Conservation (phyloP, 2,888 invertebrate species). For the Calameuta pallipes region DNA sequence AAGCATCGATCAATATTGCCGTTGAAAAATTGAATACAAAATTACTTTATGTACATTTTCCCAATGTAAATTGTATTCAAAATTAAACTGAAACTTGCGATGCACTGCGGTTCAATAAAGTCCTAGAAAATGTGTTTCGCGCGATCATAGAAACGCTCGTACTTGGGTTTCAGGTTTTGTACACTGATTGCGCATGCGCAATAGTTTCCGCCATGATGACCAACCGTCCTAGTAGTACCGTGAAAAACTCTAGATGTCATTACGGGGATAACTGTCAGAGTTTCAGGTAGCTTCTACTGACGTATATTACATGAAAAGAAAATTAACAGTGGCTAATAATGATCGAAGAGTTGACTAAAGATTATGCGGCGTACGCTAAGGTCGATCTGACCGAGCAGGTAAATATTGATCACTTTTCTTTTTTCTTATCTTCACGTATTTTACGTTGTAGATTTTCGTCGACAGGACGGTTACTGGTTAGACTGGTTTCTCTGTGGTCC, state of each 20-base stretch:
- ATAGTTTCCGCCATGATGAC: not conserved
- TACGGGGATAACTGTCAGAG: not conserved
- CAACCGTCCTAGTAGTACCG: not conserved
- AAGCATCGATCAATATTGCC: not conserved
- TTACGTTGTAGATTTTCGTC: not conserved
- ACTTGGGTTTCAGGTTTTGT: not conserved
- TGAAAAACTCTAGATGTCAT: not conserved
- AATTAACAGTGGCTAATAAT: conserved; percentile 19
- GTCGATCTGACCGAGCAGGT: conserved; percentile 55
- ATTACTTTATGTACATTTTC: not conserved
- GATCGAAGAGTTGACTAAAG: conserved; percentile 56
- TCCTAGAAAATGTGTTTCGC: not conserved
- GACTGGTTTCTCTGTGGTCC: not conserved
- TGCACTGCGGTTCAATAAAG: not conserved
- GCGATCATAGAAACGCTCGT: not conserved
- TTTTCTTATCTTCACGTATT: not conserved
- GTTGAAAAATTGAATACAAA: not conserved
- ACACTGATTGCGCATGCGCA: not conserved
- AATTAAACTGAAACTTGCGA: no score
- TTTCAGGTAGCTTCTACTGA: not conserved
- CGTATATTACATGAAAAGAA: not conserved
- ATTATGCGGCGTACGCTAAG: conserved; percentile 56
- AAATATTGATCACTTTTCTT: conserved; percentile 22
- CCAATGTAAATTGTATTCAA: not conserved
- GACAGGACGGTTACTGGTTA: not conserved